These are phyloP conservation scores for Nephrotoma guestfalica DNA, from an alignment of 2,888 invertebrate genomes.

Conservation along the genomic window DNA sequence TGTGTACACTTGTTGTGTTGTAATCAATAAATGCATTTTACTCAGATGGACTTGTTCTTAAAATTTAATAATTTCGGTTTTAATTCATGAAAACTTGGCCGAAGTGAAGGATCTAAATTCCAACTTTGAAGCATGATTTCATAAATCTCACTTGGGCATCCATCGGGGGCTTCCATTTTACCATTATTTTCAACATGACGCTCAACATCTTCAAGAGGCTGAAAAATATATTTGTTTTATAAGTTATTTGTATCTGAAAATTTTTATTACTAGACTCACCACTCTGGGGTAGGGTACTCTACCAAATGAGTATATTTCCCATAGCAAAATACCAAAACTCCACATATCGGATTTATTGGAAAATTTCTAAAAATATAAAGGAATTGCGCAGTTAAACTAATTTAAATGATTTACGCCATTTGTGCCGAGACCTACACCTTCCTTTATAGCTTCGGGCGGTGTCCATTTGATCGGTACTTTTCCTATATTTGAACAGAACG, in stretches of 20 bases:
- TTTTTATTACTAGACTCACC: slow-evolving; percentile 51
- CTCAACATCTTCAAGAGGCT: slow-evolving; percentile 88
- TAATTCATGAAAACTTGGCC: slow-evolving; percentile 64
- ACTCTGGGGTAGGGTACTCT: slow-evolving; percentile 98
- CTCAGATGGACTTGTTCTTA: slow-evolving; percentile 19
- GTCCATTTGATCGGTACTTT: slow-evolving; percentile 99
- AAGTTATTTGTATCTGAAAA: background rate
- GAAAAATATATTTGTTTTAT: slow-evolving; percentile 15
- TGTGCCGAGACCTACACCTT: slow-evolving; percentile 49
- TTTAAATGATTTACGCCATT: background rate
- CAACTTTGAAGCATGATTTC: slow-evolving; percentile 95
- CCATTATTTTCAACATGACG: slow-evolving; percentile 97
- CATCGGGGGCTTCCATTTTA: slow-evolving; percentile 99
- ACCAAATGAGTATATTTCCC: slow-evolving; percentile 99
- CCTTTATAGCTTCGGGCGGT: slow-evolving; percentile 94
- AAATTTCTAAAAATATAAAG: slow-evolving; percentile 66
- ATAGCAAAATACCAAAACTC: slow-evolving; percentile 97
- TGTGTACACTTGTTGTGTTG: background rate
- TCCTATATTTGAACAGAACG: slow-evolving; percentile 62
- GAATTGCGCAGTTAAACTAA: slow-evolving; percentile 8
- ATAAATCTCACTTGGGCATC: slow-evolving; percentile 90
- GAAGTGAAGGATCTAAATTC: slow-evolving; percentile 75
- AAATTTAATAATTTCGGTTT: slow-evolving; percentile 31
- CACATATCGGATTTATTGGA: slow-evolving; percentile 99
- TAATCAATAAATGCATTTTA: background rate